Evolutionary conservation across 2,888 invertebrate species (phyloP).

Genomic region (Hecatera dysodea): DNA sequence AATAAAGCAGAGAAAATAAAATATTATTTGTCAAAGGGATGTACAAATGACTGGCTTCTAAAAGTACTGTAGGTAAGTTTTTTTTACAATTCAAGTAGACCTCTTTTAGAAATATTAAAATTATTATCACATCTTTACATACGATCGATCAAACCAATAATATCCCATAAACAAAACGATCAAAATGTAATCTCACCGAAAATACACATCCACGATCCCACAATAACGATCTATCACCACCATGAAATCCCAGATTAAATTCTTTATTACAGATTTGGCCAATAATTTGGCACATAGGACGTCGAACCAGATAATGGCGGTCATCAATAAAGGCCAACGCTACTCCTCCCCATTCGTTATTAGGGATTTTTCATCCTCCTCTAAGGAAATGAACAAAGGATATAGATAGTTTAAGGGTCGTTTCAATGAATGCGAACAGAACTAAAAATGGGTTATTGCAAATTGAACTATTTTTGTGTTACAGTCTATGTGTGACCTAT

Average conservation of each 20-base stretch:
- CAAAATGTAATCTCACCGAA: not conserved
- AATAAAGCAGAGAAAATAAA: too few relatives aligned
- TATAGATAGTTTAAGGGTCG: slow-evolving; percentile 61
- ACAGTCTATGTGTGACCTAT: too few relatives aligned
- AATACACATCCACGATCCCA: slow-evolving; percentile 7
- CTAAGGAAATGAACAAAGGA: slow-evolving; percentile 69
- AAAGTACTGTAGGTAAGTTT: too few relatives aligned
- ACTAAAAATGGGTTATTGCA: not conserved
- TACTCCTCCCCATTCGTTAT: slow-evolving; percentile 71
- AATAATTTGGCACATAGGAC: slow-evolving; percentile 69
- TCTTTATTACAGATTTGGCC: slow-evolving; percentile 66
- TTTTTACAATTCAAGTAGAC: too few relatives aligned
- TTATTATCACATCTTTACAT: not conserved
- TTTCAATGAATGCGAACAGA: not conserved
- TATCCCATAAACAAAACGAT: not conserved
- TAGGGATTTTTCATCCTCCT: slow-evolving; percentile 73
- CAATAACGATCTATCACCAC: slow-evolving; percentile 31
- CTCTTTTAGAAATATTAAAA: too few relatives aligned
- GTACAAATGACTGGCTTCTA: too few relatives aligned
- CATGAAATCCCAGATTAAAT: slow-evolving; percentile 66
- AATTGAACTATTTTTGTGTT: too few relatives aligned
- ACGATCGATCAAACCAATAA: not conserved
- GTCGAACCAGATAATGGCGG: slow-evolving; percentile 76
- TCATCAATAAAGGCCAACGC: slow-evolving; percentile 72
- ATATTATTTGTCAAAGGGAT: too few relatives aligned